Base-by-base conservation (phyloP, 2,797 vertebrate genomes). In the Pitangus sulphuratus region DNA sequence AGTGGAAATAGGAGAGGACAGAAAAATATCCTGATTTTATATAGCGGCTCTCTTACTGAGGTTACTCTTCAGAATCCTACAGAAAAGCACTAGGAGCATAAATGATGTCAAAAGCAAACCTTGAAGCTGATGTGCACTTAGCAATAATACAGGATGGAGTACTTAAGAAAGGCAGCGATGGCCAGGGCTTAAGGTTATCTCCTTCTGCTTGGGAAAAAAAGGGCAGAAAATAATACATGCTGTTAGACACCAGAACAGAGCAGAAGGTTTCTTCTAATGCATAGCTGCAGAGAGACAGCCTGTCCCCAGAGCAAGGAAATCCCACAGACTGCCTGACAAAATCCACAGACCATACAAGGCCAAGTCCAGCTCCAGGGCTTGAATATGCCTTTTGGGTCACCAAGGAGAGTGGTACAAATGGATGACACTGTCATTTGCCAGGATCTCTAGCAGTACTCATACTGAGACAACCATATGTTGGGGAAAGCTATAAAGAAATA, bases 181-280 rank as follows among this genome's bases (percentile, higher is more conserved):
- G 76, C 26, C 80, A 95, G 70, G 68, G 68, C 80, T 85, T 61
- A 95, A 81, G 58, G 84, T 93, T 84, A 94, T 74, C 82, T 86
- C 39, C 64, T 4, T 7, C 62, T 65, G 42, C 57, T 65, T 71
- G 33, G 22, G 40, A n/a, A 14, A 81, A 78, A 74, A 76, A 33
- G 3, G 15, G 25, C 3, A 71, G 74, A 88, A 93, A 83, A 47
- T 35, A 30, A 40, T 15, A 82, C 9, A 20, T 45, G 60, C 30
- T 95, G 87, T 87, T 53, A 77, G 72, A 81, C 31, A 78, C 16
- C 10, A 25, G 17, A 76, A 40, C 53, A 79, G 62, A 89, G 53
- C 16, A 66, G 22, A 57, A 20, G 12, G 26, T 79, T 48, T 66
- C 60, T 84, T 77, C 40, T 16, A 77, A 75, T 61, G 37, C 5